These are phyloP conservation scores for Pituophis catenifer DNA, from an alignment of 2,113 vertebrate species.

Conservation along the genomic window DNA sequence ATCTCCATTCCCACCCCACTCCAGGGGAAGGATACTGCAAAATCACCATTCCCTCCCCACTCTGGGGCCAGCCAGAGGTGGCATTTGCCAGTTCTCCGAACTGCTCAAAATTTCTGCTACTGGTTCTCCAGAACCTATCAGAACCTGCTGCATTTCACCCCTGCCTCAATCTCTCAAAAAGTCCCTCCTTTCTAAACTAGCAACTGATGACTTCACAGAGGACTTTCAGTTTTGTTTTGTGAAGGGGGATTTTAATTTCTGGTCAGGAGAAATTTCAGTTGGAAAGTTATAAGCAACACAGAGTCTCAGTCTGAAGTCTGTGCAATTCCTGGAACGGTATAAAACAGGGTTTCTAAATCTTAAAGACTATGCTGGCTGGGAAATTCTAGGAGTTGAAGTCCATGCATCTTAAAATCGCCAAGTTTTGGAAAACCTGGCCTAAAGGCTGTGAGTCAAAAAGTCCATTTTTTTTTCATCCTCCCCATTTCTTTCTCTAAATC, in stretches of 20 bases:
- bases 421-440: neutral
- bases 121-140: too few species aligned
- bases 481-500: neutral
- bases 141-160: too few species aligned
- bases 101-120: too few species aligned
- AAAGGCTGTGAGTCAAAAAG: neutral
- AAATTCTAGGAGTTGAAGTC: neutral
- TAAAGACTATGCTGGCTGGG: neutral
- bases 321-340: too few species aligned
- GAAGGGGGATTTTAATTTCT: conserved; percentile 44
- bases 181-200: neutral
- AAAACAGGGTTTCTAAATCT: neutral
- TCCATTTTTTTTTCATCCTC: neutral
- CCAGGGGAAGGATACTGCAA: too few species aligned
- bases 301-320: neutral
- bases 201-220: neutral
- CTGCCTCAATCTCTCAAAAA: neutral
- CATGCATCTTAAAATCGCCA: neutral
- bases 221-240: conserved; percentile 47
- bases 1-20: too few species aligned
- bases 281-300: conserved; percentile 58
- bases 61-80: too few species aligned
- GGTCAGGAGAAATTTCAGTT: conserved; percentile 44
- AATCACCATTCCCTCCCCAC: too few species aligned
- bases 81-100: too few species aligned